Evolutionary conservation across 2,888 invertebrate species (phyloP).

Genomic region (Cepaea hortensis): DNA sequence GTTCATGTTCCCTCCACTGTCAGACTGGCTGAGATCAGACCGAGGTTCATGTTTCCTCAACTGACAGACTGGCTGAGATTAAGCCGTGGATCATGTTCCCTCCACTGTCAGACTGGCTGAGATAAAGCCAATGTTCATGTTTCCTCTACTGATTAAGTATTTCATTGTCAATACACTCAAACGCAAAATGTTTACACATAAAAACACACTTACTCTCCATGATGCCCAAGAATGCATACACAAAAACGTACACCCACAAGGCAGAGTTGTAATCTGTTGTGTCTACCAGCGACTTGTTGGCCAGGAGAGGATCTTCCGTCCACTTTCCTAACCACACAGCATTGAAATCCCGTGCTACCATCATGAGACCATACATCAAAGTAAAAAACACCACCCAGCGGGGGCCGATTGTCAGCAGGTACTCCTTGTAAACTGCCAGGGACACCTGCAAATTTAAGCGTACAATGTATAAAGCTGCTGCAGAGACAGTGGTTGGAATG

Average conservation of each 20-base stretch:
- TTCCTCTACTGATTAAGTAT: no score
- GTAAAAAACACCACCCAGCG: neutral
- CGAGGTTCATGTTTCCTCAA: no score
- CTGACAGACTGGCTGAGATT: no score
- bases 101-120: no score
- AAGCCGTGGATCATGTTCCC: no score
- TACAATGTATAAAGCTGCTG: neutral
- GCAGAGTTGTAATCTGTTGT: constrained; percentile 15
- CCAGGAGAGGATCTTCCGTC: constrained; percentile 33
- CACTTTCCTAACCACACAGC: constrained; percentile 22
- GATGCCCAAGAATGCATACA: neutral
- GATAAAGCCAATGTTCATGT: no score
- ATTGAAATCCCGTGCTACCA: neutral
- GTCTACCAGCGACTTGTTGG: constrained; percentile 2
- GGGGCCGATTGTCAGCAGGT: constrained; percentile 11
- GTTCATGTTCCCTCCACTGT: no score
- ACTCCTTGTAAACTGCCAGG: constrained; percentile 15
- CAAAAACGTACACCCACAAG: constrained; percentile 8
- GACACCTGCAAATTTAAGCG: neutral
- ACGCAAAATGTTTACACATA: neutral
- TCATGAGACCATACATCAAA: neutral
- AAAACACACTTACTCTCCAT: constrained; percentile 8
- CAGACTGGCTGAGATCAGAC: no score
- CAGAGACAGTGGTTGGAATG: no score
- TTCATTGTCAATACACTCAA: no score